Conservation (phyloP, 1,140 invertebrate species). For the Eciton burchellii region DNA sequence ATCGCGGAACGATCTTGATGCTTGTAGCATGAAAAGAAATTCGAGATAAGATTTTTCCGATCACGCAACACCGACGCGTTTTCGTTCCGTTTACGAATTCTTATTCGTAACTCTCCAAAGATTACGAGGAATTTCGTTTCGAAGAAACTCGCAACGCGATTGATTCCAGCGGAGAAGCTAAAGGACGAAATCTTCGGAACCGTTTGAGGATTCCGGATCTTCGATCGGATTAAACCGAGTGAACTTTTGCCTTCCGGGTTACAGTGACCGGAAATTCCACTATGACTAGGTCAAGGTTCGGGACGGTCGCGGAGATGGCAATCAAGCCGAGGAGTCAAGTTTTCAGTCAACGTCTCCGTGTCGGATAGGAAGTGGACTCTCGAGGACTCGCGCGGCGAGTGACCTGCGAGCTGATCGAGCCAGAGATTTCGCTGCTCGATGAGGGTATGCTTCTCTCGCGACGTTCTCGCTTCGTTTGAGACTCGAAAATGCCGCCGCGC, state of each 20-base stretch:
- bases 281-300: conserved; percentile 31
- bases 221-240: conserved; percentile 43
- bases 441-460: no score
- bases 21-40: neutral
- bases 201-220: conserved; percentile 27
- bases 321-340: conserved; percentile 45
- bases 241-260: conserved; percentile 22
- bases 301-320: conserved; percentile 38
- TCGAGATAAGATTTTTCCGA: neutral
- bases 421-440: no score
- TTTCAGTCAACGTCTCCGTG: conserved; percentile 32
- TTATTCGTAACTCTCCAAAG: neutral
- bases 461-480: neutral
- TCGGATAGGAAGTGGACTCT: conserved; percentile 37
- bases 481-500: conserved; percentile 14
- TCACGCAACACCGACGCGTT: neutral
- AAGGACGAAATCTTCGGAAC: neutral
- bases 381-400: conserved; percentile 8
- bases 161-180: neutral
- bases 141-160: neutral
- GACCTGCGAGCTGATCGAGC: no score
- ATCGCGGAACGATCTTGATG: conserved; percentile 20
- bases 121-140: neutral
- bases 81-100: neutral
- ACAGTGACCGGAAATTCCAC: conserved; percentile 23